Evolutionary conservation across 2,797 vertebrate species (phyloP).

Genomic region (Sebastes flavidus): DNA sequence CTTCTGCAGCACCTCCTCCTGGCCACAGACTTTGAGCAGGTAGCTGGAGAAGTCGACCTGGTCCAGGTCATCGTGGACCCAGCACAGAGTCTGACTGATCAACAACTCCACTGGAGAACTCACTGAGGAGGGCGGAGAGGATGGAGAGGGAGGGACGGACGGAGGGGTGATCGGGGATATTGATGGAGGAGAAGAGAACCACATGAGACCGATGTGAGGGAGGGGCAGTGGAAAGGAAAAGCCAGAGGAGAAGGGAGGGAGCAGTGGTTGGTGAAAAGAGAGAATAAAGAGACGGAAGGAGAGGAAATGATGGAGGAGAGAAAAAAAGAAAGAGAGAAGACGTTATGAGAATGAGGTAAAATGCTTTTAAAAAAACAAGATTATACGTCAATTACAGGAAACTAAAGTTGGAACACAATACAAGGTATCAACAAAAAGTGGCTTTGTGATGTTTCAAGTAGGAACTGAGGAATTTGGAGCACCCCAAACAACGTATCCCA

Average conservation of each 20-base stretch:
- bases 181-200: background rate
- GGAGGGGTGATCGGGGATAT: background rate
- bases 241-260: background rate
- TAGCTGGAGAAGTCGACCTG: slow-evolving; percentile 95
- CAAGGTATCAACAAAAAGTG: background rate
- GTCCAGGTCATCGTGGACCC: slow-evolving; percentile 97
- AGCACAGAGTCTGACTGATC: slow-evolving; percentile 98
- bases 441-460: background rate
- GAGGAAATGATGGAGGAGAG: background rate
- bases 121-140: slow-evolving; percentile 80
- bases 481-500: background rate
- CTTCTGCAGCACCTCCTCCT: slow-evolving; percentile 96
- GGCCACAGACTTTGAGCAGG: slow-evolving; percentile 95
- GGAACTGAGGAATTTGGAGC: background rate
- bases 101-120: slow-evolving; percentile 96
- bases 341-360: background rate
- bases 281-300: background rate
- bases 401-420: background rate
- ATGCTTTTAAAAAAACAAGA: background rate
- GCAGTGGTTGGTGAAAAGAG: background rate
- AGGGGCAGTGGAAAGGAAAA: background rate
- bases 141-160: background rate
- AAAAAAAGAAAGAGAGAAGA: background rate
- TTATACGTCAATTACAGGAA: background rate
- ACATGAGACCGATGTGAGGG: background rate